A percentile compares a stretch with the other conserved stretches of the same genome.
phyloP scores from a whole-genome alignment of 2,797 vertebrate genomes.

The Tarsius wallacei region DNA sequence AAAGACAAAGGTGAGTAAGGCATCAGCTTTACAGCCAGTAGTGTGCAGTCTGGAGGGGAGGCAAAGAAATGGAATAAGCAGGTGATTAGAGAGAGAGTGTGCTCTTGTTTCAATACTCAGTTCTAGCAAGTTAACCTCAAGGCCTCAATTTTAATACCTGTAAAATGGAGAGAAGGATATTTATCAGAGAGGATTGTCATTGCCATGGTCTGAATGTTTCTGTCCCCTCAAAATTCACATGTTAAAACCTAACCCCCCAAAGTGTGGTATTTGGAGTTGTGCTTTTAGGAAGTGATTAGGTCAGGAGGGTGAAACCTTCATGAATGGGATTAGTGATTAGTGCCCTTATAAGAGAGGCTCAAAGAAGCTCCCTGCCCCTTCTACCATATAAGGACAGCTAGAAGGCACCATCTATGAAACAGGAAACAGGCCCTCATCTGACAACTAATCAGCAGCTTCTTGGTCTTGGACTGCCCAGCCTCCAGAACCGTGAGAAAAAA shows the following conservation, averaged over 20 bases:
- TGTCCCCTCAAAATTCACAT: neutral
- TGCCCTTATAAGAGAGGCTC: neutral
- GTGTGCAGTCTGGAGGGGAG: neutral
- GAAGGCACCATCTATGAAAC: neutral
- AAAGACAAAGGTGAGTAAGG: neutral
- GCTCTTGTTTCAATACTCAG: conserved; percentile 25
- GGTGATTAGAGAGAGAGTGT: neutral
- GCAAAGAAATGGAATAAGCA: neutral
- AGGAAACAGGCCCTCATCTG: neutral
- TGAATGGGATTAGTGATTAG: neutral
- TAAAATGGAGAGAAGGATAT: neutral
- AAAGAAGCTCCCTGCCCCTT: neutral
- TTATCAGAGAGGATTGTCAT: neutral
- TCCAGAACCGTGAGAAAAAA: neutral
- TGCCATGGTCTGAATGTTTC: neutral
- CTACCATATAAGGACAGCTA: neutral
- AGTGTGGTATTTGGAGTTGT: neutral
- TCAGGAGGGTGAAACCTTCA: neutral
- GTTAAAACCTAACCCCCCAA: neutral
- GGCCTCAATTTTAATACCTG: conserved; percentile 36
- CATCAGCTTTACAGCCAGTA: neutral
- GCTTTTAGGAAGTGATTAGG: neutral
- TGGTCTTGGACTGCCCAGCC: neutral
- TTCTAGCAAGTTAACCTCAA: neutral
- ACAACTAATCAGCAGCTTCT: neutral